Percentiles rank a stretch among this genome's conserved stretches.
These are phyloP conservation scores for Sphinx pinastri DNA, from an alignment of 2,888 invertebrate species.

Conservation along the genomic window DNA sequence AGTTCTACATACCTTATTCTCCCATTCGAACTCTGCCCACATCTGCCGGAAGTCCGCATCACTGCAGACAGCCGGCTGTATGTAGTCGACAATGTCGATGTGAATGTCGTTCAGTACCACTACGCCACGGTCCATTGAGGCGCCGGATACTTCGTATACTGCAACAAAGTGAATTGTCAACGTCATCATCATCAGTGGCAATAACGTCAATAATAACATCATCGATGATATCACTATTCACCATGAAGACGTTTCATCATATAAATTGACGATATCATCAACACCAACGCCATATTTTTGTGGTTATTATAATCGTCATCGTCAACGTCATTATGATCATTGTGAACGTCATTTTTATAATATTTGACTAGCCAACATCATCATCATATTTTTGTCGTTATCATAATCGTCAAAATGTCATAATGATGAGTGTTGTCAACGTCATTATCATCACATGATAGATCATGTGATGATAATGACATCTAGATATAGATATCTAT, in stretches of 20 bases:
- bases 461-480: no score
- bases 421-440: background rate
- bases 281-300: no score
- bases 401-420: background rate
- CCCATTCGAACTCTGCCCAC: conserved; percentile 99
- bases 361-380: no score
- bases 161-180: conserved; percentile 30
- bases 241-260: no score
- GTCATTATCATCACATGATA: background rate
- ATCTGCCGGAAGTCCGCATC: conserved; percentile 99
- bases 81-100: conserved; percentile 99
- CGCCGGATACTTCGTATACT: conserved; percentile 98
- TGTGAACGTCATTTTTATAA: no score
- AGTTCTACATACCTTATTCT: conserved; percentile 92
- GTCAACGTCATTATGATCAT: background rate
- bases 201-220: no score
- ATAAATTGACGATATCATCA: no score
- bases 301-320: background rate
- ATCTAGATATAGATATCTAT: no score
- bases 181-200: background rate
- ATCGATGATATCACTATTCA: no score
- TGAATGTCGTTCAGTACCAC: conserved; percentile 99
- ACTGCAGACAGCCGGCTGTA: conserved; percentile 96
- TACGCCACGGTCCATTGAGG: conserved; percentile 96
- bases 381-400: no score